Base-by-base conservation (phyloP, 2,888 invertebrate species). In the Folsomia candida region DNA sequence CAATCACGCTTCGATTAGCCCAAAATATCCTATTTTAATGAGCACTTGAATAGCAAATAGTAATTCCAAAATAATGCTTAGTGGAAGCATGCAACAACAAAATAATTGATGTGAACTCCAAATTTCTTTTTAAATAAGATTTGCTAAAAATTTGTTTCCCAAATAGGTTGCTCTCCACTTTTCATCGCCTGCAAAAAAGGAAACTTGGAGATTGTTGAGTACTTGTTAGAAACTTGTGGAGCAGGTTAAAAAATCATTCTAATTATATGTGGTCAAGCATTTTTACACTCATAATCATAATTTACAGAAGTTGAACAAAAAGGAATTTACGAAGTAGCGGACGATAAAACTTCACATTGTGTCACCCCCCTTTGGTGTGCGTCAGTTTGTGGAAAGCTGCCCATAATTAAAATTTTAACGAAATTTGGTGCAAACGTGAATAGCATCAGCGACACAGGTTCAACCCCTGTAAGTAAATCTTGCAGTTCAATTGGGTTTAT, bases 351-450 rank as follows among this genome's bases (percentile, higher is more conserved):
- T 0, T 81, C 82, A n/a, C 85, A 85, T 80, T 81, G 82, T 81
- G 94, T 93, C 1, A 93, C 94, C 18, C 94, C 95, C 28, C 85
- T 96, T 71, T 96, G 96, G 96, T 91, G 91, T 85, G 94, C 95
- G 1, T 91, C 94, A 2, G 95, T 95, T 1, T 90, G 91, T 4
- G 94, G 94, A 18, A 90, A 90, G 78, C 83, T 93, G 18, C 86
- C 87, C 57, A 90, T 92, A 77, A 89, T 95, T 65, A 89, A 90
- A 81, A 89, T 88, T 82, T 86, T 96, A 69, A 87, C 92, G 24
- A 87, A 88, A 72, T 88, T 91, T 80, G 92, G 91, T 70, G 94
- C 94, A 51, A 87, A 90, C 81, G 88, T 69, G 4, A 75, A 73
- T 51, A 65, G 70, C 26, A 37, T 67, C 2, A 73, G 70, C 37